Evolutionary conservation across 2,113 vertebrate species (phyloP).

Genomic region (Forbesichthys agassizii): DNA sequence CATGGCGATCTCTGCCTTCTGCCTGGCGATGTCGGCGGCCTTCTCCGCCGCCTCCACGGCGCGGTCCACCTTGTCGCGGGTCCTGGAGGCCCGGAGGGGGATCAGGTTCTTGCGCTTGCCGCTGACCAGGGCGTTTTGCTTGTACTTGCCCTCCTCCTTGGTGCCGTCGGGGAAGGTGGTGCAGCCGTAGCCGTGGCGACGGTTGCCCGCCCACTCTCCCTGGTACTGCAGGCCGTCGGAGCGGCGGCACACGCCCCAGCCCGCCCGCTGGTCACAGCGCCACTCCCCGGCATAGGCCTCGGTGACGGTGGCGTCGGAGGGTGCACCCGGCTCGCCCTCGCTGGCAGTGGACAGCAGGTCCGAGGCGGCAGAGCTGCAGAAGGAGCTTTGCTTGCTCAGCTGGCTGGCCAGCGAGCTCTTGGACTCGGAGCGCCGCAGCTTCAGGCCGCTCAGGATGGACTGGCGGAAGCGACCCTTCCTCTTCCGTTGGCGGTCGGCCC

Average conservation of each 20-base stretch:
- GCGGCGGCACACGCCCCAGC: conserved; percentile 91
- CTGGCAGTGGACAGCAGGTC: conserved; percentile 97
- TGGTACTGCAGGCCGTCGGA: conserved; percentile 92
- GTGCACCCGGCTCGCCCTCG: conserved; percentile 89
- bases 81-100: conserved; percentile 94
- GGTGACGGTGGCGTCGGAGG: conserved; percentile 94
- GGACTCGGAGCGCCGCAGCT: conserved; percentile 93
- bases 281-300: conserved; percentile 95
- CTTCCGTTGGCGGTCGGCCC: conserved; percentile 88
- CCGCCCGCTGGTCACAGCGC: conserved; percentile 91
- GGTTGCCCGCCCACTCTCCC: conserved; percentile 93
- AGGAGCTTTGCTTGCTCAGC: conserved; percentile 98
- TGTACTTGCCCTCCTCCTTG: conserved; percentile 98
- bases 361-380: conserved; percentile 95
- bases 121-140: conserved; percentile 92
- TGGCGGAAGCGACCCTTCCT: conserved; percentile 94
- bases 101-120: conserved; percentile 98
- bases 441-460: conserved; percentile 93
- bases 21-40: conserved; percentile 92
- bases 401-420: conserved; percentile 98
- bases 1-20: conserved; percentile 95
- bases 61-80: conserved; percentile 96
- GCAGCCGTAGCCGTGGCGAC: conserved; percentile 95
- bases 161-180: conserved; percentile 95
- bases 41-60: conserved; percentile 90